Evolutionary conservation across 2,888 invertebrate species (phyloP).

Genomic region (Allygus modestus): DNA sequence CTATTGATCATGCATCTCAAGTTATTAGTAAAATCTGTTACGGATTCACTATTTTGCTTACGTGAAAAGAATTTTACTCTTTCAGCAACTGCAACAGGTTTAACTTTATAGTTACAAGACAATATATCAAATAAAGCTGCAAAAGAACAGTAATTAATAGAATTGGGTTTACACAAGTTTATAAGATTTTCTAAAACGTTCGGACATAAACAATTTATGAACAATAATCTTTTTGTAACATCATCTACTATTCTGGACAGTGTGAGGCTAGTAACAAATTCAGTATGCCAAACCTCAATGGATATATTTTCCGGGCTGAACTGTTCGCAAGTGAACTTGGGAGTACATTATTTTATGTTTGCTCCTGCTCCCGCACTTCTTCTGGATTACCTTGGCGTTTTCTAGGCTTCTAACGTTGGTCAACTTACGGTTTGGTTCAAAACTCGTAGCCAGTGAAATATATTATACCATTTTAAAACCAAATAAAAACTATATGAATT

Average conservation of each 20-base stretch:
- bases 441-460: too few relatives aligned
- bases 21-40: too few relatives aligned
- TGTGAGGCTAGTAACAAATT: slow-evolving; percentile 12
- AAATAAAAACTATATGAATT: too few relatives aligned
- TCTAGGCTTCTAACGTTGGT: not conserved
- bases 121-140: not conserved
- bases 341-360: not conserved
- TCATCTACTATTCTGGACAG: not conserved
- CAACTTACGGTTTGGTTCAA: too few relatives aligned
- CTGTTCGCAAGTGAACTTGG: slow-evolving; percentile 24
- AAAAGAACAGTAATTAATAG: not conserved
- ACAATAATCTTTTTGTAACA: not conserved
- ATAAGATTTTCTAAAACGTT: slow-evolving; percentile 15
- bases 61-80: slow-evolving; percentile 1
- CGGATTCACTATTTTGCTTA: too few relatives aligned
- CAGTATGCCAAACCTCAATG: slow-evolving; percentile 36
- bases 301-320: slow-evolving; percentile 31
- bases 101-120: slow-evolving; percentile 16
- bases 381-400: not conserved
- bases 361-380: slow-evolving; percentile 1
- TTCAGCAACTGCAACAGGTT: slow-evolving; percentile 1
- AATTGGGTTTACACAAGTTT: slow-evolving; percentile 2
- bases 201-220: slow-evolving; percentile 7
- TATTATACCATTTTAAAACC: too few relatives aligned
- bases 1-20: too few relatives aligned